Evolutionary conservation across 2,888 invertebrate genomes (phyloP).

Genomic region (Macrosiphum euphorbiae): DNA sequence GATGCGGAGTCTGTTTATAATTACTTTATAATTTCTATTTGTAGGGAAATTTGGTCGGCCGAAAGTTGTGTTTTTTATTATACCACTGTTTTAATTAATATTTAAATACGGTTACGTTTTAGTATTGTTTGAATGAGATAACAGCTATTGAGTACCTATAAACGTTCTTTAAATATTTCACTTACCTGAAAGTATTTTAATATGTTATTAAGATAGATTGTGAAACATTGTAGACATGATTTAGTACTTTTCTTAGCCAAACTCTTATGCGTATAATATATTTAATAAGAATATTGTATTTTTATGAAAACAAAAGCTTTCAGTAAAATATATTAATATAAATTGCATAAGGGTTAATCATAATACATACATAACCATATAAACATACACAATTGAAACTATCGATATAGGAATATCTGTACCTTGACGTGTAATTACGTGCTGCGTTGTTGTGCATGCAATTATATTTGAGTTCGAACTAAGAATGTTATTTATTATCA

Average conservation of each 20-base stretch:
- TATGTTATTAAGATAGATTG: background rate
- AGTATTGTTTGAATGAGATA: too few relatives aligned
- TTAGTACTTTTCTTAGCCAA: background rate
- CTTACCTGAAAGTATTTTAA: too few relatives aligned
- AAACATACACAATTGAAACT: too few relatives aligned
- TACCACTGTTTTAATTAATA: background rate
- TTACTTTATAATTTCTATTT: too few relatives aligned
- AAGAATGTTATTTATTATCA: background rate
- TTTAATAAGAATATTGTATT: background rate
- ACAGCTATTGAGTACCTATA: background rate
- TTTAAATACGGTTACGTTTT: background rate
- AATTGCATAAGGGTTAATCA: too few relatives aligned
- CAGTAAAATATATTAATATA: too few relatives aligned
- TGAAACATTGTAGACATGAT: background rate
- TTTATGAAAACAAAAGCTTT: background rate
- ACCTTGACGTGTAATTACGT: background rate
- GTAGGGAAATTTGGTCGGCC: too few relatives aligned
- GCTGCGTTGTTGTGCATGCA: background rate
- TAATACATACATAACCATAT: background rate
- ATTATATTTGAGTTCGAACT: background rate
- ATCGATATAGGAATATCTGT: background rate
- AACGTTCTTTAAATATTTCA: background rate
- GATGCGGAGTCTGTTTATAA: too few relatives aligned
- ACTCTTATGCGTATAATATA: background rate
- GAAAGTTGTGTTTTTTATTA: too few relatives aligned